Base-by-base conservation (phyloP, 2,888 invertebrate species). In the Caenorhabditis becei region DNA sequence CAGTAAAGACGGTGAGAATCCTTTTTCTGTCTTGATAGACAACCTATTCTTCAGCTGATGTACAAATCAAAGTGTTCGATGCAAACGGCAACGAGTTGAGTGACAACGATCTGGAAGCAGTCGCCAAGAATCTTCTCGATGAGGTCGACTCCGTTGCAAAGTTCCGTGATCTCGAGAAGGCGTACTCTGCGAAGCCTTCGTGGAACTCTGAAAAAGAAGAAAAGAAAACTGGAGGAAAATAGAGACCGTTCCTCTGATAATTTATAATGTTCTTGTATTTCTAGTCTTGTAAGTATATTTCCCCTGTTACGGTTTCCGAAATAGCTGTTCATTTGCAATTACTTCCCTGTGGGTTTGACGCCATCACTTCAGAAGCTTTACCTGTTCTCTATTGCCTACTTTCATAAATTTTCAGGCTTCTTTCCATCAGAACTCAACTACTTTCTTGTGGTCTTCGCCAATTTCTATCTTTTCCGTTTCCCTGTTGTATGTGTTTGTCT, bases 21-120 rank as follows among this genome's bases (percentile, higher is more conserved):
- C 2, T 59, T 0, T n/a, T 37, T 59, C n/a, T n/a, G n/a, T n/a
- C n/a, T n/a, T n/a, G n/a, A n/a, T n/a, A n/a, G n/a, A n/a, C n/a
- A n/a, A n/a, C n/a, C n/a, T n/a, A n/a, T n/a, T n/a, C n/a, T 24
- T 58, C 41, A 47, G 35, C 54, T 1, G 63, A 72, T 16, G 26
- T 74, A 16, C 37, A 65, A 59, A 59, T 74, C 26, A 74, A 74
- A 41, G 18, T 74, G 51, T 59, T 66, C 44, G 72, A 74, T 18
- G 56, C n/a, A 4, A 37, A 74, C 14, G 65, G 74, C 26, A 51
- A 51, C 16, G 74, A 74, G 20, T 16, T 74, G 1, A 11, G 20
- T 35, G 26, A 20, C 18, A 18, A 35, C 0, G 72, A 49, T 1
- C 18, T 58, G 0, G 72, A 49, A n/a, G 47, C 35, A n/a, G n/a